Base-by-base conservation (phyloP, 1,140 invertebrate species). In the Drosophila miranda region DNA sequence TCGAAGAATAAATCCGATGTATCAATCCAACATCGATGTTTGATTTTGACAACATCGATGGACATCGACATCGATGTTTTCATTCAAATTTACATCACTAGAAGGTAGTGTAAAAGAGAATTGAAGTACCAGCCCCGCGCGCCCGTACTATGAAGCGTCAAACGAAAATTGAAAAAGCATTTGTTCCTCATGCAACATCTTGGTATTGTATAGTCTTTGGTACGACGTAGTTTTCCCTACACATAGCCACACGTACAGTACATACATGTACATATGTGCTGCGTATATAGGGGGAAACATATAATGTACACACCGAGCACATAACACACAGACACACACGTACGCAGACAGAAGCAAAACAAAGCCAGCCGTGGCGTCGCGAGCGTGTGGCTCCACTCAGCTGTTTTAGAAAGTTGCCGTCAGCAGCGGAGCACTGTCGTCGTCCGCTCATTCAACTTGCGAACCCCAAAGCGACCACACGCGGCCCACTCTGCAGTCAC, bases 401-500 rank as follows among this genome's bases (percentile, higher is more conserved):
- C 81, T 84, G 81, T 84, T 84, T 84, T 84, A 84, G 81, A 84
- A 84, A 84, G 81, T 84, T 84, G 80, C 73, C 83, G 81, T 68
- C 64, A 68, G 81, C 81, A 72, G 69, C 58, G 67, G 56, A 55
- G 44, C 67, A 48, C 45, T 48, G 62, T 54, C 23, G 70, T 58
- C 30, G 30, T 73, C 19, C 52, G 58, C 63, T 48, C 61, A 75
- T 64, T 71, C 64, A 63, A 50, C 54, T 66, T 72, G 61, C 60
- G 70, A 63, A 62, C 70, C 52, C 62, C 60, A 48, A 57, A 42
- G 69, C 70, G 70, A 73, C 23, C 50, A 43, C 67, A 69, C 49
- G 23, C 42, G 54, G 43, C 42, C 28, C 54, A 8, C 41, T 23
- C 19, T 21, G 34, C 6, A 23, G 30, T 34, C 4, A 34, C 9